Percentiles rank a stretch among this genome's conserved stretches.
phyloP scores from a whole-genome alignment of 2,888 invertebrate species.

The Minunthozetes semirufus region DNA sequence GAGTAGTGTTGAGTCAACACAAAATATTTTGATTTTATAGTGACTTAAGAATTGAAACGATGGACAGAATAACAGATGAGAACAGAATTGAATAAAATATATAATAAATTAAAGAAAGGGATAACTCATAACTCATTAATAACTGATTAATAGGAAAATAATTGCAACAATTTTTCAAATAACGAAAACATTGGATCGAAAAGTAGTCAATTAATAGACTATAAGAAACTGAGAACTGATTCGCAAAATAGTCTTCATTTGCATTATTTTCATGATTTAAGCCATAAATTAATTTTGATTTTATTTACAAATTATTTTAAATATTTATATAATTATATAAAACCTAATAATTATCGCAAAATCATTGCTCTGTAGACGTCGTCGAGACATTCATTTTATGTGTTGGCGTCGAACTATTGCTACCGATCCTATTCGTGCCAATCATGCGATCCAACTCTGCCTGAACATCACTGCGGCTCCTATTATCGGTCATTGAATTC shows the following conservation, averaged over 20 bases:
- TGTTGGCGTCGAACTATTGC: conserved; percentile 20
- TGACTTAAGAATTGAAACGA: not conserved
- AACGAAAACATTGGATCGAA: not conserved
- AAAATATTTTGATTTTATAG: not conserved
- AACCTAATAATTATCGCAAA: conserved; percentile 3
- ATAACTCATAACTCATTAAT: too few species aligned
- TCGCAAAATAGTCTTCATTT: not conserved
- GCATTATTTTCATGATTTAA: conserved; percentile 10
- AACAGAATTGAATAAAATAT: not conserved
- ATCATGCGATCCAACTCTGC: conserved; percentile 41
- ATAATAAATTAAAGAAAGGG: not conserved
- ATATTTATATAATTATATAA: conserved; percentile 27
- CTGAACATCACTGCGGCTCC: conserved; percentile 39
- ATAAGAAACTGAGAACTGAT: too few species aligned
- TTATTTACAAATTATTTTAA: conserved; percentile 5
- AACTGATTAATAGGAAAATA: not conserved
- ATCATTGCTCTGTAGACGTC: conserved; percentile 28
- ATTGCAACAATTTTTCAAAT: conserved; percentile 5
- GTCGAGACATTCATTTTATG: conserved; percentile 19
- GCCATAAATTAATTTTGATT: conserved; percentile 15
- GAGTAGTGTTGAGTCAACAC: too few species aligned
- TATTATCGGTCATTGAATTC: not conserved
- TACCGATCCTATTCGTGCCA: conserved; percentile 28
- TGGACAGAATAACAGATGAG: not conserved
- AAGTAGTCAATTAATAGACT: too few species aligned